Evolutionary conservation across 1,140 invertebrate genomes (phyloP).

Genomic region (Polypedilum pembai): DNA sequence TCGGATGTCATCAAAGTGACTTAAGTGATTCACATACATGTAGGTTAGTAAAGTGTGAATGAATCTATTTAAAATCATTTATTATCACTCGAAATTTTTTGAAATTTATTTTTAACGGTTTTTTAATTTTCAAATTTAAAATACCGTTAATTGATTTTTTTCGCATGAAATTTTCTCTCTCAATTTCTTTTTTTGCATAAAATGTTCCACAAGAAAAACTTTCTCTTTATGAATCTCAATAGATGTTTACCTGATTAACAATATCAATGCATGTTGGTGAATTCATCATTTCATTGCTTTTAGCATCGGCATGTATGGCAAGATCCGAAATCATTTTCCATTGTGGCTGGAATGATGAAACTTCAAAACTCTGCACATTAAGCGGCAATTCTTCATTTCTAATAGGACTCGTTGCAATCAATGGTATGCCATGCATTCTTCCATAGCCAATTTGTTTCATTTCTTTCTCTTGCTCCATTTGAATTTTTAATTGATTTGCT

Average conservation of each 20-base stretch:
- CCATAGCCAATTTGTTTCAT: constrained; percentile 86
- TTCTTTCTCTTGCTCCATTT: constrained; percentile 96
- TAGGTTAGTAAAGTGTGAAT: too few species aligned
- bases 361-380: constrained; percentile 78
- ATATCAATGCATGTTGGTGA: constrained; percentile 91
- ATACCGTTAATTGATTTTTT: too few species aligned
- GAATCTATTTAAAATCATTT: too few species aligned
- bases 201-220: too few species aligned
- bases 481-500: constrained; percentile 92
- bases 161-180: too few species aligned
- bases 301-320: constrained; percentile 86
- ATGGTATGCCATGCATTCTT: constrained; percentile 89
- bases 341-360: constrained; percentile 92
- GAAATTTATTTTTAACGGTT: too few species aligned
- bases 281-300: constrained; percentile 59
- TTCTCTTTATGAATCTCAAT: too few species aligned
- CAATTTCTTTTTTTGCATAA: too few species aligned
- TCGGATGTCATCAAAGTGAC: too few species aligned
- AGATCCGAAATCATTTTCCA: constrained; percentile 96
- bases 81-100: too few species aligned
- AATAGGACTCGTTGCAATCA: constrained; percentile 92
- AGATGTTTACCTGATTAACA: constrained; percentile 74
- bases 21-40: too few species aligned
- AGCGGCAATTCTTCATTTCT: constrained; percentile 77
- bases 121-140: too few species aligned